Conservation (phyloP, 1,140 invertebrate species). For the Anagrus nilaparvatae region DNA sequence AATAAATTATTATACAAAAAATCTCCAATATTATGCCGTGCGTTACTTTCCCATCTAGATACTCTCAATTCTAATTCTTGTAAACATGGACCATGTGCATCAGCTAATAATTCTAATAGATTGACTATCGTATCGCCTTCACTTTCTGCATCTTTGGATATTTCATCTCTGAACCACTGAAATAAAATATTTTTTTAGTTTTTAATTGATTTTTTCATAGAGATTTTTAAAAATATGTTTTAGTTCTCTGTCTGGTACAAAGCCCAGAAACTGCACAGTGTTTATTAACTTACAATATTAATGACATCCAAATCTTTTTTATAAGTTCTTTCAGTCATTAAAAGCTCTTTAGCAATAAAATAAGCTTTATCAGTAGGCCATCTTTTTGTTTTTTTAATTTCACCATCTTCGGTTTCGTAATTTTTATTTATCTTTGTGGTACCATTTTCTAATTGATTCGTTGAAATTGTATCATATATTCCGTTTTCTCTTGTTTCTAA, state of each 20-base stretch:
- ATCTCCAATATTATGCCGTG: constrained; percentile 50
- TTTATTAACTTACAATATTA: constrained; percentile 66
- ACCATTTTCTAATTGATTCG: no score
- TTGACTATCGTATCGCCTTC: constrained; percentile 48
- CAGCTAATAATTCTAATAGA: constrained; percentile 54
- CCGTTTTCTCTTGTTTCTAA: no score
- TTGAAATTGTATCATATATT: no score
- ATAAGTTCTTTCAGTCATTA: constrained; percentile 93
- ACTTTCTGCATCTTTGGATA: constrained; percentile 49
- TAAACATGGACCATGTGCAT: constrained; percentile 54
- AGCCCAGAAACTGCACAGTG: neutral
- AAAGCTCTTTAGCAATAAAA: constrained; percentile 86
- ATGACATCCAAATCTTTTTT: constrained; percentile 90
- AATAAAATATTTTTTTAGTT: constrained; percentile 22
- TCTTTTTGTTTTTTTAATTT: constrained; percentile 39
- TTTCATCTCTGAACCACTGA: constrained; percentile 61
- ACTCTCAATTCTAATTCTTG: constrained; percentile 59
- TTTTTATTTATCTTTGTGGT: no score
- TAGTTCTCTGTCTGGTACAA: neutral
- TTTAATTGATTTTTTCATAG: neutral
- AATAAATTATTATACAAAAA: constrained; percentile 41
- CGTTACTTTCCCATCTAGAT: constrained; percentile 49
- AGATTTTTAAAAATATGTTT: neutral
- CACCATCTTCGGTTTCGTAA: constrained; percentile 23
- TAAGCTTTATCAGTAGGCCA: constrained; percentile 74